Evolutionary conservation across 1,140 invertebrate genomes (phyloP).

Genomic region (Schlechtendalia chinensis): DNA sequence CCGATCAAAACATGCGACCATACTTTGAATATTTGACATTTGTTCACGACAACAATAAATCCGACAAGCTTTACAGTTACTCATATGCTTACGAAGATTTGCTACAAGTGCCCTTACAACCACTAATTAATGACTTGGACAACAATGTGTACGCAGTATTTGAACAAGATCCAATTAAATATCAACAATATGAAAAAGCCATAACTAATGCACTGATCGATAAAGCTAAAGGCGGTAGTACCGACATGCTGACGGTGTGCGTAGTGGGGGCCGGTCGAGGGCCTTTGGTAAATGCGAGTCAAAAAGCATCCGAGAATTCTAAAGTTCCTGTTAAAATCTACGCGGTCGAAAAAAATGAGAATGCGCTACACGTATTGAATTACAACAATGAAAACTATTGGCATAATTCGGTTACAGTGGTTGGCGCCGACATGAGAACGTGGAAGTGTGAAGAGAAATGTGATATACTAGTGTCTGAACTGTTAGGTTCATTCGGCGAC

Average conservation of each 20-base stretch:
- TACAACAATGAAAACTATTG: slow-evolving; percentile 59
- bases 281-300: slow-evolving; percentile 80
- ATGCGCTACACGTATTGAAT: slow-evolving; percentile 62
- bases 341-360: slow-evolving; percentile 97
- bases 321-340: slow-evolving; percentile 72
- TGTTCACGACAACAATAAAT: slow-evolving; percentile 31
- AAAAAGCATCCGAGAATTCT: slow-evolving; percentile 75
- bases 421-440: slow-evolving; percentile 89
- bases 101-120: slow-evolving; percentile 86
- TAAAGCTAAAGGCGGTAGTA: slow-evolving; percentile 53
- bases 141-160: slow-evolving; percentile 96
- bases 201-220: slow-evolving; percentile 71
- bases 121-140: slow-evolving; percentile 94
- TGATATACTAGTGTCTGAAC: slow-evolving; percentile 95
- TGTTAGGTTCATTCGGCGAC: slow-evolving; percentile 97
- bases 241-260: slow-evolving; percentile 54
- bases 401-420: slow-evolving; percentile 71
- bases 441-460: slow-evolving; percentile 78
- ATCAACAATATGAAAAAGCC: slow-evolving; percentile 86
- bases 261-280: slow-evolving; percentile 94
- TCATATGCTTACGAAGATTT: slow-evolving; percentile 86
- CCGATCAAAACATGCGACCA: slow-evolving; percentile 14
- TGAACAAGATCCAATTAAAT: slow-evolving; percentile 97
- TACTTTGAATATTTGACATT: slow-evolving; percentile 37
- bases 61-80: slow-evolving; percentile 56